Percentiles rank a stretch among this genome's conserved stretches.
phyloP scores from a whole-genome alignment of 2,113 vertebrate genomes.

The Protomyctophum bolini region DNA sequence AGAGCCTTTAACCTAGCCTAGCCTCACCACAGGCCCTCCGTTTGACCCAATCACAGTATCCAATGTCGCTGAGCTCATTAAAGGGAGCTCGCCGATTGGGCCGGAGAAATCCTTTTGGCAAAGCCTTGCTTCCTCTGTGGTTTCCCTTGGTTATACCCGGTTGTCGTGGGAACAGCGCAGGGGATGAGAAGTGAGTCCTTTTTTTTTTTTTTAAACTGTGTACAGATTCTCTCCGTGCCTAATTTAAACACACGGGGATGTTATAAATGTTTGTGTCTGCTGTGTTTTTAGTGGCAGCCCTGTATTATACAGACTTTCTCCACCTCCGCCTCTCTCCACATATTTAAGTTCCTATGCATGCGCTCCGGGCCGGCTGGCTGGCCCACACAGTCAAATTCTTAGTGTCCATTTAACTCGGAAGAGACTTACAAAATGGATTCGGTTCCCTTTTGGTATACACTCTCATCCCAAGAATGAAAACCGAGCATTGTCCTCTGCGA shows the following conservation, averaged over 20 bases:
- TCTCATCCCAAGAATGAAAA: no score
- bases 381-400: slow-evolving; percentile 42
- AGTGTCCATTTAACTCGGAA: no score
- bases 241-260: slow-evolving; percentile 62
- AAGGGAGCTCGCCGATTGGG: slow-evolving; percentile 39
- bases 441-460: no score
- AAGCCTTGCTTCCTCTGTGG: slow-evolving; percentile 44
- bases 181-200: slow-evolving; percentile 35
- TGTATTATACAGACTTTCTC: slow-evolving; percentile 47
- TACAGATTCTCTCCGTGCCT: slow-evolving; percentile 49
- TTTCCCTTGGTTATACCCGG: slow-evolving; percentile 39
- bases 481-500: neutral
- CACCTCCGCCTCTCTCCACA: slow-evolving; percentile 30
- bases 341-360: slow-evolving; percentile 24
- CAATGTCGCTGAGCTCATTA: slow-evolving; percentile 9
- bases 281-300: slow-evolving; percentile 68
- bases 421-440: no score
- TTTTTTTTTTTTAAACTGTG: slow-evolving; percentile 54
- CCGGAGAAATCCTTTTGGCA: slow-evolving; percentile 39
- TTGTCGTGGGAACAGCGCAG: slow-evolving; percentile 42
- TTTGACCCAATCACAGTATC: slow-evolving; percentile 30
- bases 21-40: slow-evolving; percentile 10
- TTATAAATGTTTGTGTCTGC: slow-evolving; percentile 66
- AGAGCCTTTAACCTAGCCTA: slow-evolving; percentile 26
- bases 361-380: slow-evolving; percentile 8